Conservation (phyloP, 2,797 vertebrate species). For the Hemibagrus guttatus region DNA sequence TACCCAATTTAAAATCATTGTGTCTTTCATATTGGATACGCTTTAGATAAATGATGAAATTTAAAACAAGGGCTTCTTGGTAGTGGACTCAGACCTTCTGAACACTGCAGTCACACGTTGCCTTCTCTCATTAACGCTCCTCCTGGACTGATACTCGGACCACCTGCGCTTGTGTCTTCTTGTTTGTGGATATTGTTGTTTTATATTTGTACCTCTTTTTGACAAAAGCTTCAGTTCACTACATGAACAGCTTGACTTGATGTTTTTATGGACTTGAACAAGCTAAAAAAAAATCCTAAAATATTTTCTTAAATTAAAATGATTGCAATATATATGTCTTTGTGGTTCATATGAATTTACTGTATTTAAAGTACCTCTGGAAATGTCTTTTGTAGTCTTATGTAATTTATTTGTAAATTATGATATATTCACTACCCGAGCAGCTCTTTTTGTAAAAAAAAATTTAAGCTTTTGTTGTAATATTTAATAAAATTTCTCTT, state of each 20-base stretch:
- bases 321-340: constrained; percentile 3
- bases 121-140: constrained; percentile 7
- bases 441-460: constrained; percentile 45
- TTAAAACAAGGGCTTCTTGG: neutral
- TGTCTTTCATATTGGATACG: neutral
- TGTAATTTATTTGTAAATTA: constrained; percentile 76
- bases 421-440: constrained; percentile 60
- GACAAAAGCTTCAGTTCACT: constrained; percentile 62
- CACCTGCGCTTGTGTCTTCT: neutral
- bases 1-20: neutral
- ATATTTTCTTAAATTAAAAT: constrained; percentile 55
- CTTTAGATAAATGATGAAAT: neutral
- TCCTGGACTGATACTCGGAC: constrained; percentile 10
- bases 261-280: constrained; percentile 22
- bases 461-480: constrained; percentile 30
- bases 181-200: constrained; percentile 57
- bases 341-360: constrained; percentile 33
- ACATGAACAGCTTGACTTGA: constrained; percentile 62
- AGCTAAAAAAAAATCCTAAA: neutral
- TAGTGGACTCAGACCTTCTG: neutral
- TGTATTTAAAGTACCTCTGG: constrained; percentile 55
- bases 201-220: constrained; percentile 52
- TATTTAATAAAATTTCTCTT: constrained; percentile 54
- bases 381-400: constrained; percentile 56
- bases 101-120: constrained; percentile 9